These are phyloP conservation scores for Trigoniulus corallinus DNA, from an alignment of 1,140 invertebrate genomes.

Conservation along the genomic window DNA sequence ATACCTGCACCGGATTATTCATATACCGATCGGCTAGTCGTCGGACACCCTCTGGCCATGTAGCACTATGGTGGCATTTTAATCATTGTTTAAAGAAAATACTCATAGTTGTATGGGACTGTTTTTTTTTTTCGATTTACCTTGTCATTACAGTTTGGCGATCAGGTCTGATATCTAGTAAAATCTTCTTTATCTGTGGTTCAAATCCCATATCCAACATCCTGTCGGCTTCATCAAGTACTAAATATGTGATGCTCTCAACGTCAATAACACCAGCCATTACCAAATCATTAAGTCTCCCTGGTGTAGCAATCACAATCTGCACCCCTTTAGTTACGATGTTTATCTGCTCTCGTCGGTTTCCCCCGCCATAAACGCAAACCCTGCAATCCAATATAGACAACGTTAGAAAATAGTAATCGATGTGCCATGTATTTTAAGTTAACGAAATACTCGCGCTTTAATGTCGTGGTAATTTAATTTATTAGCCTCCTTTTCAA, in stretches of 20 bases:
- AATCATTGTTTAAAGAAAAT: background rate
- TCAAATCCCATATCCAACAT: conserved; percentile 80
- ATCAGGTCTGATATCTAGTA: conserved; percentile 56
- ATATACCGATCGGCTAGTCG: conserved; percentile 66
- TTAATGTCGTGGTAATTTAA: conserved; percentile 67
- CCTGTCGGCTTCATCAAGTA: conserved; percentile 73
- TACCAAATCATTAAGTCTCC: conserved; percentile 66
- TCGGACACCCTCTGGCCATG: conserved; percentile 69
- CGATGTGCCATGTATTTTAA: background rate
- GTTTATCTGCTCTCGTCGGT: conserved; percentile 53
- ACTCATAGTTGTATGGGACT: background rate
- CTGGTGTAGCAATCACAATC: conserved; percentile 77
- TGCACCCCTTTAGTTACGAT: conserved; percentile 52
- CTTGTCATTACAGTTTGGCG: conserved; percentile 71
- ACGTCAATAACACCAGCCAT: conserved; percentile 43
- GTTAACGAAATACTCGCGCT: conserved; percentile 34
- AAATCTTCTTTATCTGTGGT: conserved; percentile 63
- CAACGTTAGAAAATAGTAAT: background rate
- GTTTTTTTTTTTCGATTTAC: conserved; percentile 18
- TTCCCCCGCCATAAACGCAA: conserved; percentile 75
- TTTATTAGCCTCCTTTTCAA: conserved; percentile 72
- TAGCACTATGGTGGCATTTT: conserved; percentile 61
- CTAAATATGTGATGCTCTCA: conserved; percentile 60
- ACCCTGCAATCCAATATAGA: conserved; percentile 30
- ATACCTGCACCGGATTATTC: conserved; percentile 72